phyloP scores from a whole-genome alignment of 2,888 invertebrate genomes.

The Drosophila anomelani region DNA sequence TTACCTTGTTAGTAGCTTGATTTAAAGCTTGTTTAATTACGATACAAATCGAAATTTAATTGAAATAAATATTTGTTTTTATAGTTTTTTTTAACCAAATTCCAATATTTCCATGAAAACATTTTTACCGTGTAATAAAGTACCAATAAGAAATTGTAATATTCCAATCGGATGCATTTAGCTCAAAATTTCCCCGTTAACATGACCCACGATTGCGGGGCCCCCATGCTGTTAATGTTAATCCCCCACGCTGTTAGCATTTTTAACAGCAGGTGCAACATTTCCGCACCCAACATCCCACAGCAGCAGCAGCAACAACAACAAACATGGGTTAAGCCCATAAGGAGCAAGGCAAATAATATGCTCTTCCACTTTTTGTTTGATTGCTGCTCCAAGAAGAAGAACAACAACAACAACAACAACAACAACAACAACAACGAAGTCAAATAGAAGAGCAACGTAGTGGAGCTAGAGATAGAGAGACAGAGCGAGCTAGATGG shows the following conservation, averaged over 20 bases:
- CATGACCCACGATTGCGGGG: conserved; percentile 28
- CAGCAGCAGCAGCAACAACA: conserved; percentile 31
- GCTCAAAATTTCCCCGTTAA: conserved; percentile 32
- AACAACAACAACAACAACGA: conserved; percentile 53
- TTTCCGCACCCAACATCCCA: conserved; percentile 24
- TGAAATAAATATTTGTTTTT: no score
- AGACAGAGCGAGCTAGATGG: conserved; percentile 18
- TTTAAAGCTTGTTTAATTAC: not conserved
- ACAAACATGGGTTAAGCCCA: conserved; percentile 62
- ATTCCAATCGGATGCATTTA: conserved; percentile 29
- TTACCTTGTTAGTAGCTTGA: not conserved
- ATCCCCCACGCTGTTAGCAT: conserved; percentile 38
- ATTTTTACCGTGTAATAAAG: not conserved
- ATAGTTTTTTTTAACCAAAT: not conserved
- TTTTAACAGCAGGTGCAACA: conserved; percentile 68
- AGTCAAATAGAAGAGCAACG: conserved; percentile 65
- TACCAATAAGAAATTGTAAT: not conserved
- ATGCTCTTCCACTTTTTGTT: conserved; percentile 61
- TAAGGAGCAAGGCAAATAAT: conserved; percentile 76
- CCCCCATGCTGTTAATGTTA: conserved; percentile 64
- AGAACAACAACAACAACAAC: conserved; percentile 50
- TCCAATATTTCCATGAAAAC: not conserved
- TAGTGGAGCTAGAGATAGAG: conserved; percentile 7
- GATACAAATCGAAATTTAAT: not conserved
- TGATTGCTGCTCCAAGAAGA: conserved; percentile 55